Conservation (phyloP, 2,888 invertebrate genomes). For the Drosophila niveifrons region DNA sequence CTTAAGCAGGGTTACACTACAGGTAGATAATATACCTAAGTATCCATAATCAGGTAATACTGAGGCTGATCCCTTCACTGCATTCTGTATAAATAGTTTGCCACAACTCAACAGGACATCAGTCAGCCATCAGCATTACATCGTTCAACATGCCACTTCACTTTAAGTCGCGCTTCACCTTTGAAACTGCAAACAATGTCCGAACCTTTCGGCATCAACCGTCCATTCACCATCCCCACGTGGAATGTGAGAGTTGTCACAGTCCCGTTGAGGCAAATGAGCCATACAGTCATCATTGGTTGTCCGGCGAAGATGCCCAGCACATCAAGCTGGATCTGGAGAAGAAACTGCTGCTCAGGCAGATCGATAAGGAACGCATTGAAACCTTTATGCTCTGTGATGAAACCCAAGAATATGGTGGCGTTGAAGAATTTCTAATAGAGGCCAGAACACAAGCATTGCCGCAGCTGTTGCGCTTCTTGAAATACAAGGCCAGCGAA, state of each 20-base stretch:
- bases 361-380: constrained; percentile 57
- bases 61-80: neutral
- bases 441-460: constrained; percentile 65
- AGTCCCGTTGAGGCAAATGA: constrained; percentile 38
- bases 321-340: constrained; percentile 33
- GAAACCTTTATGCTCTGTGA: constrained; percentile 71
- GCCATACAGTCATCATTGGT: constrained; percentile 64
- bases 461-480: constrained; percentile 61
- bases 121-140: constrained; percentile 3
- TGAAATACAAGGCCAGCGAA: constrained; percentile 44
- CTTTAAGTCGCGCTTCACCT: constrained; percentile 7
- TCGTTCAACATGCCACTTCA: constrained; percentile 11
- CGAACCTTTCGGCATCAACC: constrained; percentile 22
- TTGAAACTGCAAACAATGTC: neutral
- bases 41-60: neutral
- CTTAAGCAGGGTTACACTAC: neutral
- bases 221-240: constrained; percentile 7
- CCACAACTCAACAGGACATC: neutral
- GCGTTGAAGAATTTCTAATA: constrained; percentile 61
- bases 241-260: constrained; percentile 54
- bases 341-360: constrained; percentile 49
- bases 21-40: neutral
- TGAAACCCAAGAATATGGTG: constrained; percentile 38
- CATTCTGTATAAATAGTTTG: neutral
- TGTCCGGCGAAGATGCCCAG: constrained; percentile 10